phyloP scores from a whole-genome alignment of 92 coral and sea anemone genomes.

The Meandrina meandrites region DNA sequence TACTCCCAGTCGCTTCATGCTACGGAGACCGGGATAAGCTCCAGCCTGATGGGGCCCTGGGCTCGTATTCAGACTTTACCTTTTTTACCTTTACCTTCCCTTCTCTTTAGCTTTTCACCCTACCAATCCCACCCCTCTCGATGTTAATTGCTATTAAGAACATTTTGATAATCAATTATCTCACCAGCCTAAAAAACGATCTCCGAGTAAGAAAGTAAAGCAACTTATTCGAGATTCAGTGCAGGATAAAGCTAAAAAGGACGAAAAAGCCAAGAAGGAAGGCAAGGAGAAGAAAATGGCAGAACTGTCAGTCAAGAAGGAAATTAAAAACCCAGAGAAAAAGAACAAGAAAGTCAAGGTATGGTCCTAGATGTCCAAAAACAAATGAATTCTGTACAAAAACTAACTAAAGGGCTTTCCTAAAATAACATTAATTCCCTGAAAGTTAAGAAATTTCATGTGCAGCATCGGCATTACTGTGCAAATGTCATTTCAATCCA shows the following conservation, averaged over 20 bases:
- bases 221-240: slow-evolving; percentile 9
- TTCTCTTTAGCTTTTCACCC: too few species aligned
- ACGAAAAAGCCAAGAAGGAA: slow-evolving; percentile 24
- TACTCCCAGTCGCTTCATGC: too few species aligned
- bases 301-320: slow-evolving; percentile 27
- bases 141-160: too few species aligned
- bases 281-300: slow-evolving; percentile 41
- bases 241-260: slow-evolving; percentile 14
- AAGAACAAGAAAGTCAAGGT: slow-evolving; percentile 42
- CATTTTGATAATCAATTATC: not conserved
- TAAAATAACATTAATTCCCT: not conserved
- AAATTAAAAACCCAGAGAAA: slow-evolving; percentile 44
- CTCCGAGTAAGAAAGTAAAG: not conserved
- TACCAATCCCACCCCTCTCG: too few species aligned
- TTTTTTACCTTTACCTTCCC: too few species aligned
- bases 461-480: too few species aligned
- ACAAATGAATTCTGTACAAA: not conserved
- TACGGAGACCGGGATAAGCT: too few species aligned
- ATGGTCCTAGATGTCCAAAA: not conserved
- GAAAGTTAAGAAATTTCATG: too few species aligned
- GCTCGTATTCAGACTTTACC: too few species aligned
- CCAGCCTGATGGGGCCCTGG: too few species aligned
- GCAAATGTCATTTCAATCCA: too few species aligned
- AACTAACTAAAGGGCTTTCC: not conserved
- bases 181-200: slow-evolving; percentile 7